Evolutionary conservation across 2,113 vertebrate species (phyloP), one percentile per base, ranked within the genome.

Genomic region (Acanthochromis polyacanthus): DNA sequence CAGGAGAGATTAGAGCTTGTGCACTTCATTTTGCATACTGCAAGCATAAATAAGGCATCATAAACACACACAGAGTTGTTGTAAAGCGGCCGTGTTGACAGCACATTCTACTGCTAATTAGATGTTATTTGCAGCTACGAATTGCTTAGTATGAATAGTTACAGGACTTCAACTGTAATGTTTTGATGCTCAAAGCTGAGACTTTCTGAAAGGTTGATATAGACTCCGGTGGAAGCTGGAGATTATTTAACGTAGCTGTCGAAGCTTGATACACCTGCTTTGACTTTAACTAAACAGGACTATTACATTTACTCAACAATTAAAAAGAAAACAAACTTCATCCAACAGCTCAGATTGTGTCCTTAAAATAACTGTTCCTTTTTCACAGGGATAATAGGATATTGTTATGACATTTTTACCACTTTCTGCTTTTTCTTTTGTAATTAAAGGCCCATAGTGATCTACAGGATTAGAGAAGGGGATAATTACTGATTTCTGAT

Each of bases 1-100:
- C 68, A 60, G 48, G 1, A 17, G 15, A 81, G 61, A 79, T 73
- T 72, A n/a, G 10, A 78, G 59, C 32, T 20, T 11, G 0, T 48
- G 25, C 38, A 63, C 72, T 28, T 46, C 43, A 1, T 32, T 20
- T 69, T 46, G 45, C 59, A 63, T 28, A 22, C 38, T 25, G 22
- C 4, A 63, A 58, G 65, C 3, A 48, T 4, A 68, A 61, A 52
- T n/a, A 45, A 53, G 7, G 55, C 59, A 25, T 36, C 3, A 5
- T 43, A 58, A 53, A 58, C 59, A 15, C 40, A 10, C 14, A 28
- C 2, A 51, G 5, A 64, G 8, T 20, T 51, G 17, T 20, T 51
- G 65, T 15, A 16, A 57, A 57, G 17, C 19, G 9, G 19, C 30
- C 40, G 5, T 40, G 4, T 58, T 15, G 10, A 16, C 20, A 7